Conservation (phyloP, 2,888 invertebrate species). For the Philopedon plagiatum region DNA sequence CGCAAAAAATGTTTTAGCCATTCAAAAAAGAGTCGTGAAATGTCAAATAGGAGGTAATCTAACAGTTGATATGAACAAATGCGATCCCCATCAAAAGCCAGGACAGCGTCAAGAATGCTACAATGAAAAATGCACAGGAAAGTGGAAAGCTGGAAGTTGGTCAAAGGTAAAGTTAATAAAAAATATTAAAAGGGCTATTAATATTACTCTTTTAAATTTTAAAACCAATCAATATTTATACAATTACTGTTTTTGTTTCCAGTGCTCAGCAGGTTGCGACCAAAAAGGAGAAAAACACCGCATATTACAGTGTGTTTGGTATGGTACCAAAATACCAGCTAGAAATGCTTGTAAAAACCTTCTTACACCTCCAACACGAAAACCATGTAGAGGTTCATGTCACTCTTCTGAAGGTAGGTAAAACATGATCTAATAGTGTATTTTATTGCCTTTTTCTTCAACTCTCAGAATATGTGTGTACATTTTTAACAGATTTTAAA, state of each 20-base stretch:
- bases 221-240: too few species aligned
- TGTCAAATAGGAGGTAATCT: conserved; percentile 70
- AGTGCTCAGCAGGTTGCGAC: conserved; percentile 91
- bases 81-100: conserved; percentile 82
- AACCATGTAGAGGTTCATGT: conserved; percentile 82
- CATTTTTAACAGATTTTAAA: too few species aligned
- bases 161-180: conserved; percentile 84
- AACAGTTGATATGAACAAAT: conserved; percentile 70
- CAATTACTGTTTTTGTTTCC: conserved; percentile 54
- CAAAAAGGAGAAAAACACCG: conserved; percentile 89
- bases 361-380: conserved; percentile 83
- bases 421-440: too few species aligned
- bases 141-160: conserved; percentile 95
- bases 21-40: conserved; percentile 80
- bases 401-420: conserved; percentile 59
- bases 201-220: too few species aligned
- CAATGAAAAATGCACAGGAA: conserved; percentile 87
- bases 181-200: too few species aligned
- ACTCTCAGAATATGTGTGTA: too few species aligned
- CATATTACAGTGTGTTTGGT: conserved; percentile 94
- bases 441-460: too few species aligned
- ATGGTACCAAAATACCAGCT: conserved; percentile 85
- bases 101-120: conserved; percentile 85
- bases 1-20: too few species aligned
- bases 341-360: conserved; percentile 88